phyloP scores from a whole-genome alignment of 2,888 invertebrate species.

The Parascotia fuliginaria region DNA sequence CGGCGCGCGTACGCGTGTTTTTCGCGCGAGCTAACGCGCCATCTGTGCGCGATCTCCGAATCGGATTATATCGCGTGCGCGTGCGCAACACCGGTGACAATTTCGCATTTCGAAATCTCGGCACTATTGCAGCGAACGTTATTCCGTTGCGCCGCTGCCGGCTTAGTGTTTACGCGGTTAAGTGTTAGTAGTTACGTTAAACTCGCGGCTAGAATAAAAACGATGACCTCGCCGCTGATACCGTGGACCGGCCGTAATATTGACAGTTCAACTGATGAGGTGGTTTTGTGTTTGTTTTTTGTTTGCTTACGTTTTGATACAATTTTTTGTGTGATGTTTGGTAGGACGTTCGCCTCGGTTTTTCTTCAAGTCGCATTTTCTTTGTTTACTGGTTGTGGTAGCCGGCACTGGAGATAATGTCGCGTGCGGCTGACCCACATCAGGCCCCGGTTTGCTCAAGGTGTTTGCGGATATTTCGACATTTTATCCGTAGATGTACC shows the following conservation, averaged over 20 bases:
- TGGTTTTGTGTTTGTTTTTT: slow-evolving; percentile 78
- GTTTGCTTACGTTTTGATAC: slow-evolving; percentile 41
- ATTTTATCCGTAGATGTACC: slow-evolving; percentile 52
- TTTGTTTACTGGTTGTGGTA: slow-evolving; percentile 49
- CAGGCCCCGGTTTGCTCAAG: slow-evolving; percentile 46
- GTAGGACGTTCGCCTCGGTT: slow-evolving; percentile 44
- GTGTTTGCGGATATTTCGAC: slow-evolving; percentile 57
- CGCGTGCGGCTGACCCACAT: slow-evolving; percentile 64
- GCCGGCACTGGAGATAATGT: slow-evolving; percentile 50
- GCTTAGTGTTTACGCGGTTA: slow-evolving; percentile 51
- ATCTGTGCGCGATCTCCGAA: slow-evolving; percentile 50
- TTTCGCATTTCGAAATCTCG: slow-evolving; percentile 72
- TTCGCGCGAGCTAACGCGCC: slow-evolving; percentile 51
- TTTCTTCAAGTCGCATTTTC: slow-evolving; percentile 31
- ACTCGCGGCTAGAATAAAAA: slow-evolving; percentile 63
- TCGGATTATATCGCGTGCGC: slow-evolving; percentile 47
- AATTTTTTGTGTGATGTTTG: slow-evolving; percentile 41
- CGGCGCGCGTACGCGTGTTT: slow-evolving; percentile 75
- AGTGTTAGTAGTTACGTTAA: slow-evolving; percentile 54
- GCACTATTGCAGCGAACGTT: slow-evolving; percentile 62
- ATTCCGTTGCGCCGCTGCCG: slow-evolving; percentile 45
- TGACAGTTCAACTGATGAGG: slow-evolving; percentile 54
- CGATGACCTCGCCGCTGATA: slow-evolving; percentile 68
- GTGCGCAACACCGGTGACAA: slow-evolving; percentile 58
- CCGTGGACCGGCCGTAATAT: slow-evolving; percentile 47